These are phyloP conservation scores for Cyprinus carpio DNA, from an alignment of 2,113 vertebrate species.

Conservation along the genomic window DNA sequence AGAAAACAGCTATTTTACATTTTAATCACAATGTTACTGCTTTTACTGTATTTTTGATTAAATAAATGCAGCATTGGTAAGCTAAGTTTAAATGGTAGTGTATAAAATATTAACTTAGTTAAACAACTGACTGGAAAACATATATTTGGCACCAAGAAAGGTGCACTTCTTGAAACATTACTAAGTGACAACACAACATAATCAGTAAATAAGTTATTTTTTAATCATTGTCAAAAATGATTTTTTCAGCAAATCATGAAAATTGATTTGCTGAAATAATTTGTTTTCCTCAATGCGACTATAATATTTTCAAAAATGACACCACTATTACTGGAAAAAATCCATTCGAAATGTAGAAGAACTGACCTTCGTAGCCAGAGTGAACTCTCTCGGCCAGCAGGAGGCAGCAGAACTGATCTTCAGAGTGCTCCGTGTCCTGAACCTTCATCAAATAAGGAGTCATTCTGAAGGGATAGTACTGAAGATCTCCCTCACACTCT, in stretches of 20 bases:
- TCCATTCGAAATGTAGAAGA: not conserved
- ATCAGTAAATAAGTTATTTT: no score
- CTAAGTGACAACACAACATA: no score
- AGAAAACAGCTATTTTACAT: no score
- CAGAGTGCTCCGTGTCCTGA: slow-evolving; percentile 74
- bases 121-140: no score
- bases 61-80: no score
- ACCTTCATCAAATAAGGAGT: slow-evolving; percentile 92
- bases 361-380: slow-evolving; percentile 93
- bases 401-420: slow-evolving; percentile 90
- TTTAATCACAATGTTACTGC: no score
- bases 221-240: not conserved
- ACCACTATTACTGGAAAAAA: not conserved
- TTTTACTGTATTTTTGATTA: no score
- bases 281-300: not conserved
- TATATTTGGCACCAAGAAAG: no score
- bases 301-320: not conserved
- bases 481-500: slow-evolving; percentile 73
- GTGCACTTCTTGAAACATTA: no score
- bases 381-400: slow-evolving; percentile 93
- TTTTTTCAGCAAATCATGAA: no score
- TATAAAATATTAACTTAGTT: no score
- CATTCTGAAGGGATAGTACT: slow-evolving; percentile 91
- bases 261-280: not conserved
- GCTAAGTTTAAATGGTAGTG: no score